phyloP scores from a whole-genome alignment of 1,140 invertebrate genomes.

The Tetramorium parvispinum region DNA sequence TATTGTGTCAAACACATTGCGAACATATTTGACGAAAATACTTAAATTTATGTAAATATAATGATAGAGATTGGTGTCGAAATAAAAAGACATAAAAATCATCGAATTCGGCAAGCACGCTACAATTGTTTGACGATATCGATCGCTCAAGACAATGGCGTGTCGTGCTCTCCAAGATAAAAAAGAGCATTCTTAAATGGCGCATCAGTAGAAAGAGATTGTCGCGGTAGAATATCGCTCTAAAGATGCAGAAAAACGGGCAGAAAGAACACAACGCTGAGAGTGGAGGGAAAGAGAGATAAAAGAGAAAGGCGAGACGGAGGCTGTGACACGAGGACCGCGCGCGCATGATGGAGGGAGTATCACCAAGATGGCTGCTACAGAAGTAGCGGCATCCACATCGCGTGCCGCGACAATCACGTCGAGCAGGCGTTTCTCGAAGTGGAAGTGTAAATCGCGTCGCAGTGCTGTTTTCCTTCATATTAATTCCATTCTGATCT shows the following conservation, averaged over 20 bases:
- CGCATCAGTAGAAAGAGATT: constrained; percentile 43
- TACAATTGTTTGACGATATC: constrained; percentile 40
- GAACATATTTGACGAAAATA: background rate
- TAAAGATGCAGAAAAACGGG: constrained; percentile 56
- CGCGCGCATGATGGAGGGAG: constrained; percentile 74
- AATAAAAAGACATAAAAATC: background rate
- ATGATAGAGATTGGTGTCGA: background rate
- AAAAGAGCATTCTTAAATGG: constrained; percentile 60
- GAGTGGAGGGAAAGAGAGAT: constrained; percentile 13
- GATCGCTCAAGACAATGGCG: constrained; percentile 51
- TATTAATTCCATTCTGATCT: constrained; percentile 66
- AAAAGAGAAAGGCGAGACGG: constrained; percentile 31
- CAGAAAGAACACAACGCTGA: constrained; percentile 9
- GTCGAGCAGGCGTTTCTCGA: constrained; percentile 59
- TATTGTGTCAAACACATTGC: background rate
- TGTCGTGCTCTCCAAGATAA: background rate
- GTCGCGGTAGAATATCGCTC: constrained; percentile 23
- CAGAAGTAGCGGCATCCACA: constrained; percentile 70
- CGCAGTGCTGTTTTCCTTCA: constrained; percentile 62
- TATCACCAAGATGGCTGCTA: constrained; percentile 82
- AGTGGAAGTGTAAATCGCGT: constrained; percentile 67
- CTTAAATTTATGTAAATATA: background rate
- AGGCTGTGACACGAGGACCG: constrained; percentile 77
- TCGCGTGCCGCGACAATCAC: constrained; percentile 72
- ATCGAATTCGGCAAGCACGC: background rate